A percentile compares a stretch with the other conserved stretches of the same genome.
Evolutionary conservation across 2,888 invertebrate species (phyloP).

Genomic region (Macropis europaea): DNA sequence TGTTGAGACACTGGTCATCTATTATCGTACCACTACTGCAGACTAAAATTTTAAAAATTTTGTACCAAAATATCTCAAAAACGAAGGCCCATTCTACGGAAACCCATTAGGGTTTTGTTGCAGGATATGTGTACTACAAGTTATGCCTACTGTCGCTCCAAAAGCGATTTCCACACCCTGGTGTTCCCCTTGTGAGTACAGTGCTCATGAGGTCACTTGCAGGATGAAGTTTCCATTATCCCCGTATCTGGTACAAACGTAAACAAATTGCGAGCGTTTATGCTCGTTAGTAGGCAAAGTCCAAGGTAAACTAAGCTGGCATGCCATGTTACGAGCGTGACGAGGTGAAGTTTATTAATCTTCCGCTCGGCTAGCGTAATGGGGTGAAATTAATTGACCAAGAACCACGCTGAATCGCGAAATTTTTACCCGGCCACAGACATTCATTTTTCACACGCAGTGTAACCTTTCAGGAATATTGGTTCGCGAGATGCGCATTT

Average conservation of each 20-base stretch:
- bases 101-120: too few relatives aligned
- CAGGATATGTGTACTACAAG: too few relatives aligned
- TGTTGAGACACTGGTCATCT: too few relatives aligned
- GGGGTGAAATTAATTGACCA: conserved; percentile 47
- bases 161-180: too few relatives aligned
- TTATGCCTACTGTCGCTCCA: too few relatives aligned
- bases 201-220: neutral
- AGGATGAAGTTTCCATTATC: conserved; percentile 40
- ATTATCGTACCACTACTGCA: too few relatives aligned
- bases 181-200: too few relatives aligned
- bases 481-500: too few relatives aligned
- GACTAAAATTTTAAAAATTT: too few relatives aligned
- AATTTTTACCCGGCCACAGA: conserved; percentile 2
- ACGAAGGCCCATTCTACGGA: too few relatives aligned
- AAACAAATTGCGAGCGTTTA: conserved; percentile 49
- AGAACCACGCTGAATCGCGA: conserved; percentile 10
- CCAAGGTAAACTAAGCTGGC: conserved; percentile 40
- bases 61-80: neutral
- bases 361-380: conserved; percentile 26
- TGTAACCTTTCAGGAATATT: neutral
- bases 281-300: conserved; percentile 27
- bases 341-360: conserved; percentile 59
- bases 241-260: conserved; percentile 18
- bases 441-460: neutral
- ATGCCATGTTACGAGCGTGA: conserved; percentile 35